Evolutionary conservation across 2,113 vertebrate species (phyloP).

Genomic region (Pterophyllum scalare): DNA sequence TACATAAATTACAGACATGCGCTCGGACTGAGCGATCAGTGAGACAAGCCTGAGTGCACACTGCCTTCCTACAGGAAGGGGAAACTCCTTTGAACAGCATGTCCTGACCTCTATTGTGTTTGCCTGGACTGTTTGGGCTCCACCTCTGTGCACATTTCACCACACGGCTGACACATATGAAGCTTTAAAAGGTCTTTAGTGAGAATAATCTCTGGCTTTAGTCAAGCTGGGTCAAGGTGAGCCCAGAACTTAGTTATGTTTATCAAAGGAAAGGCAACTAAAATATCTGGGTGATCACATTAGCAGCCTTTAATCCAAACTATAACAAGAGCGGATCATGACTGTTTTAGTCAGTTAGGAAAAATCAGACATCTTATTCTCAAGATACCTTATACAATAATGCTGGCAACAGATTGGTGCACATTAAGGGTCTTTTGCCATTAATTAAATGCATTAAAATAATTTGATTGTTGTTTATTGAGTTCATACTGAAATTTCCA

Average conservation of each 20-base stretch:
- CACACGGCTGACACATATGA: neutral
- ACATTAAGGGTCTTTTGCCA: neutral
- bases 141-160: neutral
- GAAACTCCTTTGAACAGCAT: neutral
- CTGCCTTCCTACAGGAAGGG: neutral
- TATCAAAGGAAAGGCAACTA: neutral
- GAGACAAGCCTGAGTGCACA: neutral
- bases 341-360: neutral
- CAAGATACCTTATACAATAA: neutral
- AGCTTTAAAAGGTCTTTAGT: conserved; percentile 1
- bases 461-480: neutral
- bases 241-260: neutral
- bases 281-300: neutral
- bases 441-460: neutral
- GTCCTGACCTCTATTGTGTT: neutral
- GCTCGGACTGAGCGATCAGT: neutral
- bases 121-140: neutral
- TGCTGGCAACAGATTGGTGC: neutral
- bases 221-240: neutral
- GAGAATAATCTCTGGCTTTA: neutral
- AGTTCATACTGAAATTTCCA: neutral
- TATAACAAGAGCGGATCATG: neutral
- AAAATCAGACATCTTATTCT: neutral
- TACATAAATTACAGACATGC: neutral
- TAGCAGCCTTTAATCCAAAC: neutral